A percentile compares a stretch with the other conserved stretches of the same genome.
Conservation (phyloP, 2,797 vertebrate species). For the Ambastaia sidthimunki region DNA sequence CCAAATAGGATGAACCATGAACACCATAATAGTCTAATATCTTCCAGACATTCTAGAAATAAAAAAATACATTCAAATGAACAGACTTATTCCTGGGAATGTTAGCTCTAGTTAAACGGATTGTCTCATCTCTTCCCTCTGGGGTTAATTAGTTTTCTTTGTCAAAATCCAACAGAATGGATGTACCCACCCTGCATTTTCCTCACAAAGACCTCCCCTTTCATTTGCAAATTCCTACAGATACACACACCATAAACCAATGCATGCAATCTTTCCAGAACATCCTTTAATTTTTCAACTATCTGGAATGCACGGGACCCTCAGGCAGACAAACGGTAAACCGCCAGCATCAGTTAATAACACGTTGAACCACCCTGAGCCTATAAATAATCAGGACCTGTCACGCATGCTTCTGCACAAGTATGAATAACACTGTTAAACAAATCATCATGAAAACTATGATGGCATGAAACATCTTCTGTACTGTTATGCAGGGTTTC, state of each 20-base stretch:
- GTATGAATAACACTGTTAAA: constrained; percentile 50
- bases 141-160: constrained; percentile 76
- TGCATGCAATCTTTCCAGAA: constrained; percentile 50
- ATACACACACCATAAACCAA: constrained; percentile 37
- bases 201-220: constrained; percentile 57
- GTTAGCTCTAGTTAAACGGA: constrained; percentile 62
- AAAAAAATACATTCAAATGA: constrained; percentile 49
- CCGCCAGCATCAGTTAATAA: constrained; percentile 61
- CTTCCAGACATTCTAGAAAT: constrained; percentile 2
- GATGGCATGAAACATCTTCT: constrained; percentile 16
- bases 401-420: constrained; percentile 25
- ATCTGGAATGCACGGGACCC: constrained; percentile 54
- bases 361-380: constrained; percentile 58
- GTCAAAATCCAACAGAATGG: constrained; percentile 68
- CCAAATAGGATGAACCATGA: constrained; percentile 1
- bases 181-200: constrained; percentile 64
- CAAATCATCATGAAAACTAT: constrained; percentile 47
- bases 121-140: constrained; percentile 61
- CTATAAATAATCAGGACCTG: constrained; percentile 49
- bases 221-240: constrained; percentile 50
- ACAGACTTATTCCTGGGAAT: constrained; percentile 63
- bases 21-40: constrained; percentile 13
- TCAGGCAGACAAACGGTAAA: constrained; percentile 40
- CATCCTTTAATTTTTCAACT: constrained; percentile 49
- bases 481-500: constrained; percentile 26